Base-by-base conservation (phyloP, 2,797 vertebrate genomes). In the Eulemur mongoz region DNA sequence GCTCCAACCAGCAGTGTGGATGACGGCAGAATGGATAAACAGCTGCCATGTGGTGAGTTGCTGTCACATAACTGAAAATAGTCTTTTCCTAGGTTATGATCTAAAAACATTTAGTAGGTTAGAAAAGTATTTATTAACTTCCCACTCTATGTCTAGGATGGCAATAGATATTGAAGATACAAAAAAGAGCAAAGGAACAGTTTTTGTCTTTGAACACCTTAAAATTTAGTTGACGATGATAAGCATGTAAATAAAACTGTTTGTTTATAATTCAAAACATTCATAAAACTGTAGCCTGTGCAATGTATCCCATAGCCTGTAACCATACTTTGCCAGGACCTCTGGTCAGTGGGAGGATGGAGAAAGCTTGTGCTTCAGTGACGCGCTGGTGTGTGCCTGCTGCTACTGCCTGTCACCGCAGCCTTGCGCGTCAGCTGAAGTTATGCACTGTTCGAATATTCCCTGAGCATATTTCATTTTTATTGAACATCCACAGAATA, bases 61-160 rank as follows among this genome's bases (percentile, higher is more conserved):
- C 18, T 82, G 54, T 27, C 72, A 35, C 4, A 7, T n/a, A 48
- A 43, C 50, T 81, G 23, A 75, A 59, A 86, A 80, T 4, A 59
- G 30, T 59, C 2, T 85, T 50, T 73, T 48, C 45, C 38, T 35
- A 57, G 35, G 27, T 83, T 69, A 57, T 84, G 20, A n/a, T 79
- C 25, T 59, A 35, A 61, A 69, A 80, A 30, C 7, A 35, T 59
- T 67, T 30, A 27, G 45, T 63, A 63, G 38, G 69, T 50, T 65
- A n/a, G 79, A n/a, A 80, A 94, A 85, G 20, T 43, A 63, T 82
- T 70, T 93, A 69, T 54, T 65, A 89, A 94, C n/a, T 54, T 59
- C 18, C 27, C 25, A 78, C n/a, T 67, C 9, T 73, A 4, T 52
- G 40, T 57, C 45, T 38, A 61, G 4, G 9, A 35, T 65, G 65